Evolutionary conservation across 2,888 invertebrate species (phyloP).

Genomic region (Eupelmus urozonus): DNA sequence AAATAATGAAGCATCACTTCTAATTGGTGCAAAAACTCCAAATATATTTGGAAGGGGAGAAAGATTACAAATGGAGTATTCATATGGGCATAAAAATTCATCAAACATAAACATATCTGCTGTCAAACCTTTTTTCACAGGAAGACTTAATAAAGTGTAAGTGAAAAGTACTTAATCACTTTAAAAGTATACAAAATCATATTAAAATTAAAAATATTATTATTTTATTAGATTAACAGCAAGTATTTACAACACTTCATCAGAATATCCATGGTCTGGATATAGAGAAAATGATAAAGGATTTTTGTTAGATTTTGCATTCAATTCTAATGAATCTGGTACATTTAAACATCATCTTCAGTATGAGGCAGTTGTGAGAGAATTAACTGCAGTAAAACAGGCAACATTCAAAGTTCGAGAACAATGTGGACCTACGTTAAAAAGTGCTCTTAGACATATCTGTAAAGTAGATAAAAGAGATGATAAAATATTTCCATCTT

Average conservation of each 20-base stretch:
- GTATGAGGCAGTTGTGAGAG: conserved; percentile 92
- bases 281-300: conserved; percentile 90
- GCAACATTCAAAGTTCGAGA: conserved; percentile 92
- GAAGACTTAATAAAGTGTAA: conserved; percentile 83
- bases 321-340: conserved; percentile 79
- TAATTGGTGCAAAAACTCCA: conserved; percentile 86
- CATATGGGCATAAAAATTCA: conserved; percentile 89
- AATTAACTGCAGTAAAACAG: conserved; percentile 85
- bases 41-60: conserved; percentile 95
- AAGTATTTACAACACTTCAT: conserved; percentile 86
- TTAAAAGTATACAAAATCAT: not conserved
- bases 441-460: conserved; percentile 91
- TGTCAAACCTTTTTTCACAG: conserved; percentile 90
- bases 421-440: conserved; percentile 92
- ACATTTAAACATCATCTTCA: conserved; percentile 88
- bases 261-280: conserved; percentile 89
- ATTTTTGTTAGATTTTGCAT: conserved; percentile 86
- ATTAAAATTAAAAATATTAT: conserved; percentile 3
- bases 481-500: conserved; percentile 87
- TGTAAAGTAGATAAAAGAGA: conserved; percentile 89
- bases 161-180: conserved; percentile 64
- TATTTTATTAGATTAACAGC: conserved; percentile 81
- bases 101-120: conserved; percentile 89
- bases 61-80: conserved; percentile 88
- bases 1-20: conserved; percentile 93